Base-by-base conservation (phyloP, 2,888 invertebrate species). In the Automeris io region DNA sequence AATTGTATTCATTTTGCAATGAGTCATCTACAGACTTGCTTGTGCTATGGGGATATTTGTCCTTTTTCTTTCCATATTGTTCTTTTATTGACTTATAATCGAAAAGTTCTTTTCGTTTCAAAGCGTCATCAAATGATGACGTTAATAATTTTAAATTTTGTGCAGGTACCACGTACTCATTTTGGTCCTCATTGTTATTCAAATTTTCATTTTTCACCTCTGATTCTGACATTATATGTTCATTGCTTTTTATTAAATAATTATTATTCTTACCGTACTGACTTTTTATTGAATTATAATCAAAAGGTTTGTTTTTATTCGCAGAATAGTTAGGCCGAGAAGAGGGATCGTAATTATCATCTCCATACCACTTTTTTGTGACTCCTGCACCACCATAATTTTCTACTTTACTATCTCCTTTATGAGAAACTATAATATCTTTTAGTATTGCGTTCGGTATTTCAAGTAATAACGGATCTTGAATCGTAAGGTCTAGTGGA, bases 401-500 rank as follows among this genome's bases (percentile, higher is more conserved):
- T 38, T 53, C 49, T 18, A 56, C 43, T 45, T 65, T 65, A 33
- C 33, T 46, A 3, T 49, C 56, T 5, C 49, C 61, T 53, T 86
- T 86, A 39, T 81, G 78, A 1, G 67, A 69, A 1, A 86, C 55
- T 5, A 51, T 45, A 19, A 79, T 47, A 40, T 81, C 76, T 56
- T 78, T 83, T 0, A 81, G 45, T 26, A 81, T 51, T 9, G 72
- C 61, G 48, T 86, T 86, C 2, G 85, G 81, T 31, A 86, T 48
- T 22, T 63, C 58, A 50, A 80, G 70, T 38, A 85, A 43, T 37
- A 67, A 61, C 26, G 55, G 75, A 35, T 90, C 87, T 39, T 89
- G 79, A 51, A 91, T 83, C 12, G 78, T 76, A 47, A 92, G 89
- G 63, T 95, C 93, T 61, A 94, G 88, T 22, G 94, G 94, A 86